These are phyloP conservation scores for Uropsilus gracilis DNA, from an alignment of 2,113 vertebrate species.

Conservation along the genomic window DNA sequence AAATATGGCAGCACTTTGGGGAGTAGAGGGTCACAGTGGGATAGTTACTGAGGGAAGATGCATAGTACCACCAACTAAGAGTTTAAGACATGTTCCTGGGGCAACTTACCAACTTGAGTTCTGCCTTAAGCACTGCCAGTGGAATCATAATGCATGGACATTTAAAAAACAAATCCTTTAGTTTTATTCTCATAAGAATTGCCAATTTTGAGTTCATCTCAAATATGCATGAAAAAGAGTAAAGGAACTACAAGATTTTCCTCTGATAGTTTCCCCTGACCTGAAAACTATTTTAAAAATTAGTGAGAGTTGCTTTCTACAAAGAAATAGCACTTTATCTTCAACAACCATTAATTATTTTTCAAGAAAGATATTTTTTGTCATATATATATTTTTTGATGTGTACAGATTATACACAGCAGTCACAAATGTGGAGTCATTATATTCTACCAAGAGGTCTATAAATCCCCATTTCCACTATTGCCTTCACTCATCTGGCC, in stretches of 20 bases:
- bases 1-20: neutral
- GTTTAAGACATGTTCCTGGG: neutral
- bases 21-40: neutral
- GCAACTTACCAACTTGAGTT: neutral
- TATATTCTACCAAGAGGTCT: neutral
- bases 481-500: neutral
- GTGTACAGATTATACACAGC: neutral
- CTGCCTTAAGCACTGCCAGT: neutral
- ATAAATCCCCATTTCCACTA: neutral
- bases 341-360: neutral
- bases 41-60: neutral
- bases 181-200: constrained; percentile 68
- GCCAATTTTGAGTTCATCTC: constrained; percentile 65
- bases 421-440: neutral
- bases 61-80: rapidly evolving
- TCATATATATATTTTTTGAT: neutral
- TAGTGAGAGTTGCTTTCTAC: neutral
- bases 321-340: neutral
- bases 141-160: neutral
- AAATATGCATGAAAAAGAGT: constrained; percentile 65
- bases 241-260: constrained; percentile 53
- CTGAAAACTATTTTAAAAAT: constrained; percentile 44
- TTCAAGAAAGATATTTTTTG: neutral
- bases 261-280: neutral
- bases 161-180: constrained; percentile 58